These are phyloP conservation scores for Ptychobarbus kaznakovi DNA, from an alignment of 2,797 vertebrate species.

Conservation along the genomic window DNA sequence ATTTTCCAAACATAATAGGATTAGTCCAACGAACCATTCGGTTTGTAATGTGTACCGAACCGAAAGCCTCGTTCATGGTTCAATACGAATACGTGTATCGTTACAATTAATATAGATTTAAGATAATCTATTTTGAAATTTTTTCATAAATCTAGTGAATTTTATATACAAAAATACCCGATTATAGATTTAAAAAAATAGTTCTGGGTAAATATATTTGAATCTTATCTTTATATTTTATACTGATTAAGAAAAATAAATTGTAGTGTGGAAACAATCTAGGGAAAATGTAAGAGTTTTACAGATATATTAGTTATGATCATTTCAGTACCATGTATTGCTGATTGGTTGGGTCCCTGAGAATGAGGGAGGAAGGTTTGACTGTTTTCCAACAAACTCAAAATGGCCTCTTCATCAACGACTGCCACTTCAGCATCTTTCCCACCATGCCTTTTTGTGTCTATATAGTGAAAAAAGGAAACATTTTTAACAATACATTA, in stretches of 20 bases:
- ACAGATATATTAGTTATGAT: background rate
- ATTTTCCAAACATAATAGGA: too few species aligned
- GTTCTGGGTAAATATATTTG: too few species aligned
- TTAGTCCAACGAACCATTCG: too few species aligned
- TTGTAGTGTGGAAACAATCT: background rate
- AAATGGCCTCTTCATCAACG: slow-evolving; percentile 95
- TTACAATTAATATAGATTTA: background rate
- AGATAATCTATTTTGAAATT: background rate
- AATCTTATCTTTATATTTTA: too few species aligned
- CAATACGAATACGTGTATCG: too few species aligned
- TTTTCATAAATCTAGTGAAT: background rate
- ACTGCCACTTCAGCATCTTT: slow-evolving; percentile 82
- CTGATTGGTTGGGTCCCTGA: slow-evolving; percentile 85
- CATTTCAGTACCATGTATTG: slow-evolving; percentile 76
- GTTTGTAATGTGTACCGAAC: too few species aligned
- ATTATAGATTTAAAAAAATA: too few species aligned
- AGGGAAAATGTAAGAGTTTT: background rate
- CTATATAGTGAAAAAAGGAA: slow-evolving; percentile 50
- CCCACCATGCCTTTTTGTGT: slow-evolving; percentile 56
- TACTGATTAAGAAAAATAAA: background rate
- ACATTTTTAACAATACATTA: slow-evolving; percentile 4
- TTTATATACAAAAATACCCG: too few species aligned
- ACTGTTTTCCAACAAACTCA: slow-evolving; percentile 94
- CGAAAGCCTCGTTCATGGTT: too few species aligned
- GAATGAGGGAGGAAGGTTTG: slow-evolving; percentile 90